Percentiles rank a stretch among this genome's conserved stretches.
phyloP scores from a whole-genome alignment of 2,797 vertebrate genomes.

The Enteromius treurensis region DNA sequence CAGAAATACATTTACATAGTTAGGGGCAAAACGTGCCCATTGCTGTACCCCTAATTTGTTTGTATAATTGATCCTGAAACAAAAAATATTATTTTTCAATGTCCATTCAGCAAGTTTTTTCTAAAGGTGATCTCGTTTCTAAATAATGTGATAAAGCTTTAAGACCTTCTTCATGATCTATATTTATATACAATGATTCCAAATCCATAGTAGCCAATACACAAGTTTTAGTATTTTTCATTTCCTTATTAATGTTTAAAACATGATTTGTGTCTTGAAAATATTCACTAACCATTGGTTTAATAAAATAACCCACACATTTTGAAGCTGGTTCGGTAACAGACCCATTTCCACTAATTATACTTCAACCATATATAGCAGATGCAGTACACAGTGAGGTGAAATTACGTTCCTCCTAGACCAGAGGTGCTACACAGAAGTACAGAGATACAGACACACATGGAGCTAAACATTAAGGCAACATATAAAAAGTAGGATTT shows the following conservation, averaged over 20 bases:
- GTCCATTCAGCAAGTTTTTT: no score
- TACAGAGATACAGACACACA: no score
- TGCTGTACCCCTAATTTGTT: no score
- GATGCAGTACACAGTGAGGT: no score
- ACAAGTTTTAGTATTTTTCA: no score
- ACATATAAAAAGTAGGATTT: constrained; percentile 3
- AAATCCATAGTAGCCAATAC: not conserved
- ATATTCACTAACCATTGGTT: not conserved
- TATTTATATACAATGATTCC: not conserved
- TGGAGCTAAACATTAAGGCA: not conserved
- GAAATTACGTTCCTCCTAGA: no score
- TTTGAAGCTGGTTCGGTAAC: not conserved
- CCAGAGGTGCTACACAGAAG: no score
- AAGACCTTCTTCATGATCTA: not conserved
- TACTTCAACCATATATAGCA: no score
- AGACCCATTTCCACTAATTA: constrained; percentile 14
- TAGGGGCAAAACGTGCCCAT: no score
- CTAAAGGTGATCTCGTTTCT: not conserved
- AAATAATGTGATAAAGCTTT: not conserved
- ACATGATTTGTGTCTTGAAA: not conserved
- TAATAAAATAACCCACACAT: not conserved
- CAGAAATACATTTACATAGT: no score
- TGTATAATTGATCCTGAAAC: no score
- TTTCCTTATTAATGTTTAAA: not conserved
- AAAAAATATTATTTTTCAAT: no score